Evolutionary conservation across 2,888 invertebrate species (phyloP).

Genomic region (Lysandra bellargus): DNA sequence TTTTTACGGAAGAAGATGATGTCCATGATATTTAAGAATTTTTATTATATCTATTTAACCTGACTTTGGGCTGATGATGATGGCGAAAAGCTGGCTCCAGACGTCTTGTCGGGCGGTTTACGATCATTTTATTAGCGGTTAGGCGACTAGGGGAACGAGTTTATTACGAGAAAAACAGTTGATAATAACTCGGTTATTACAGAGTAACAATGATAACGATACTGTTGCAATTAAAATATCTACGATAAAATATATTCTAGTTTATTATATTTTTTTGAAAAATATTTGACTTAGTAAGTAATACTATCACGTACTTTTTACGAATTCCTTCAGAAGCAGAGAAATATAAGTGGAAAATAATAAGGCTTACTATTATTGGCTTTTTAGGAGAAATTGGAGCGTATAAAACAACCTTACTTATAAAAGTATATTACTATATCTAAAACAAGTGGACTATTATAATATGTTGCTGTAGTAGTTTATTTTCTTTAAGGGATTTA

Average conservation of each 20-base stretch:
- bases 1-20: background rate
- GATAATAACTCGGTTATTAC: background rate
- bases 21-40: background rate
- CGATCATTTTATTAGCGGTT: constrained; percentile 28
- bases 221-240: background rate
- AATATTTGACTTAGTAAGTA: background rate
- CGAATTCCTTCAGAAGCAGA: too few relatives aligned
- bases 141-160: constrained; percentile 15
- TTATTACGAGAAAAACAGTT: constrained; percentile 28
- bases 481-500: too few relatives aligned
- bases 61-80: background rate
- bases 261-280: background rate
- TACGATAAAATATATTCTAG: background rate
- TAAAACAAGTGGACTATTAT: too few relatives aligned
- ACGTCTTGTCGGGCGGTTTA: constrained; percentile 11
- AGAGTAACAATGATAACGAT: background rate
- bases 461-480: too few relatives aligned
- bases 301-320: background rate
- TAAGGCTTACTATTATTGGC: background rate
- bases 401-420: background rate
- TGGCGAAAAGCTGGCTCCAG: constrained; percentile 19
- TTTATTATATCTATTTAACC: too few relatives aligned
- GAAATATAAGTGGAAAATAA: background rate
- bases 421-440: background rate
- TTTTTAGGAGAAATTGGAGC: background rate